Conservation (phyloP, 2,113 vertebrate genomes). For the Psephotus haematonotus region DNA sequence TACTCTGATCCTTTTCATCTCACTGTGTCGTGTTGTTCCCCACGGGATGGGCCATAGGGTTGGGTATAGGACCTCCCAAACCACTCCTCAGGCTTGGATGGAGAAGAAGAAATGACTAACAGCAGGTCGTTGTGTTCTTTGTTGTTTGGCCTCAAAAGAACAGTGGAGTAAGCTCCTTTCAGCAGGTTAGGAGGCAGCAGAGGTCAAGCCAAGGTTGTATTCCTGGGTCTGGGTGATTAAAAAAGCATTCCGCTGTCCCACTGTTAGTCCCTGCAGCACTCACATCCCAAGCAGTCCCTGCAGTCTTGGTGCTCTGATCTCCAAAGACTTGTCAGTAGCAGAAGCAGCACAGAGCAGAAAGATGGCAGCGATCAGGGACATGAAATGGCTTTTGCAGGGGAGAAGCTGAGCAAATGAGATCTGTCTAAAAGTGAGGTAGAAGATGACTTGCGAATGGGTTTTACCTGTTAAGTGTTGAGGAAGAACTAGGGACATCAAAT, state of each 20-base stretch:
- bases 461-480: not conserved
- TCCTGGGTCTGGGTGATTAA: not conserved
- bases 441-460: not conserved
- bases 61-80: constrained; percentile 1
- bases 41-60: not conserved
- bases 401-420: not conserved
- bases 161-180: not conserved
- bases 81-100: not conserved
- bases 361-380: not conserved
- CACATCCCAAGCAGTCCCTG: not conserved
- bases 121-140: not conserved
- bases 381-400: not conserved
- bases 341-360: not conserved
- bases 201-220: not conserved
- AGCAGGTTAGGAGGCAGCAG: not conserved
- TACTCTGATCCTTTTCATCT: constrained; percentile 25
- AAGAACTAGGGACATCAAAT: not conserved
- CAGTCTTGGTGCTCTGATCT: not conserved
- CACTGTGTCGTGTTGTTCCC: not conserved
- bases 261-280: not conserved
- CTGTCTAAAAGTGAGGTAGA: not conserved
- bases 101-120: not conserved
- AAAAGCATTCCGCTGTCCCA: not conserved
- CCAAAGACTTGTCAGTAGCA: not conserved
- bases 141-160: not conserved